phyloP scores from a whole-genome alignment of 2,888 invertebrate genomes.

The Timandra comae region DNA sequence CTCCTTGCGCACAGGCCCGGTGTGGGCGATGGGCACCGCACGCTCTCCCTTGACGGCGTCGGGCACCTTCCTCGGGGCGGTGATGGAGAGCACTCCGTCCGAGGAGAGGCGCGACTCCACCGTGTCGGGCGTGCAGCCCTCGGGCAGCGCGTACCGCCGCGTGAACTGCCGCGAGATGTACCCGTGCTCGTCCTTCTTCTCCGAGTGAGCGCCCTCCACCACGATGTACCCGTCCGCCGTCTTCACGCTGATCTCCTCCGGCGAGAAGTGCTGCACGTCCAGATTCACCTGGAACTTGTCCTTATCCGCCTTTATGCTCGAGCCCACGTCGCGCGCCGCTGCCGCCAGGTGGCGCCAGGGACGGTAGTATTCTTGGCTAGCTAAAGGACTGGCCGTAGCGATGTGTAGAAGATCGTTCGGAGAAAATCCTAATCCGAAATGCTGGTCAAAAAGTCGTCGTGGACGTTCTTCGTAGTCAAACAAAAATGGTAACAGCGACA shows the following conservation, averaged over 20 bases:
- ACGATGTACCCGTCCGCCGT: conserved; percentile 81
- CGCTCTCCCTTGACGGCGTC: conserved; percentile 60
- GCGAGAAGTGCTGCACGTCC: conserved; percentile 86
- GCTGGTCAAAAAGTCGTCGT: conserved; percentile 57
- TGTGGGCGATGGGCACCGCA: conserved; percentile 75
- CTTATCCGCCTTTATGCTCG: conserved; percentile 69
- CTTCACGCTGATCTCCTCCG: conserved; percentile 86
- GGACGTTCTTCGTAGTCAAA: conserved; percentile 56
- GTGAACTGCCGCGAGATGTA: conserved; percentile 84
- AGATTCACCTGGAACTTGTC: conserved; percentile 81
- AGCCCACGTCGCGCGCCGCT: conserved; percentile 63
- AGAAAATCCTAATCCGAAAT: conserved; percentile 57
- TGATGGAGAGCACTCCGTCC: conserved; percentile 84
- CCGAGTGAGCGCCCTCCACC: conserved; percentile 87
- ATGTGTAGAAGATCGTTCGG: conserved; percentile 54
- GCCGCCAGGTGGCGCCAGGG: conserved; percentile 24
- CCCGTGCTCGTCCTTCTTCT: conserved; percentile 85
- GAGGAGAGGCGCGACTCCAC: conserved; percentile 86
- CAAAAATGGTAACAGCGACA: conserved; percentile 54
- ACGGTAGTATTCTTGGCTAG: conserved; percentile 23
- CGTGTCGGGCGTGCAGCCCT: conserved; percentile 81
- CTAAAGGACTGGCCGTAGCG: conserved; percentile 36
- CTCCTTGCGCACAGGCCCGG: conserved; percentile 71
- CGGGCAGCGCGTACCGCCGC: conserved; percentile 81
- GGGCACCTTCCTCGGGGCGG: conserved; percentile 70